phyloP scores from a whole-genome alignment of 2,888 invertebrate species.

The Drosophila demipolita region DNA sequence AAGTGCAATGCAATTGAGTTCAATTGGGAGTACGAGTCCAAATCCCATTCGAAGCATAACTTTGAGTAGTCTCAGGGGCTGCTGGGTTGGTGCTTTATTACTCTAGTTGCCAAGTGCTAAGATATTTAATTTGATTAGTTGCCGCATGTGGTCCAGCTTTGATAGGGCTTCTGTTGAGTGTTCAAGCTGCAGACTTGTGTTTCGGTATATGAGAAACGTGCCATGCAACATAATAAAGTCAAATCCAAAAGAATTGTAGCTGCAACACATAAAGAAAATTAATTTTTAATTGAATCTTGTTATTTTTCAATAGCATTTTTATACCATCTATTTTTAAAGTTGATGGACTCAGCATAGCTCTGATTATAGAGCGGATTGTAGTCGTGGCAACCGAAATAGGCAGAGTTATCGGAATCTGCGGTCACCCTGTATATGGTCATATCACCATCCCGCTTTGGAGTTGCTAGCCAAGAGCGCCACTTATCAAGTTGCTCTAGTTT shows the following conservation, averaged over 20 bases:
- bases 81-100: conserved; percentile 24
- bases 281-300: not conserved
- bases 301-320: too few relatives aligned
- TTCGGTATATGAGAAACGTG: conserved; percentile 28
- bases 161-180: not conserved
- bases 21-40: conserved; percentile 2
- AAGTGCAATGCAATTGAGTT: conserved; percentile 52
- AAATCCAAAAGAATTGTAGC: conserved; percentile 39
- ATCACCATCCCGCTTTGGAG: conserved; percentile 8
- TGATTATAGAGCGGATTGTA: conserved; percentile 46
- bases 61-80: not conserved
- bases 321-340: too few relatives aligned
- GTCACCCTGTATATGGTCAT: conserved; percentile 6
- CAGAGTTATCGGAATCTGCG: conserved; percentile 5
- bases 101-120: conserved; percentile 15
- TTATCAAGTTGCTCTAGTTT: not conserved
- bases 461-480: conserved; percentile 23
- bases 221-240: conserved; percentile 48
- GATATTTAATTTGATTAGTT: conserved; percentile 44
- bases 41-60: not conserved
- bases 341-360: conserved; percentile 7
- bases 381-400: conserved; percentile 38
- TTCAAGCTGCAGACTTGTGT: not conserved
- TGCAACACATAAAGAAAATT: not conserved
- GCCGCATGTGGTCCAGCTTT: conserved; percentile 9